Evolutionary conservation across 2,797 vertebrate genomes (phyloP), one percentile per base, ranked within the genome.

Genomic region (Martes flavigula): DNA sequence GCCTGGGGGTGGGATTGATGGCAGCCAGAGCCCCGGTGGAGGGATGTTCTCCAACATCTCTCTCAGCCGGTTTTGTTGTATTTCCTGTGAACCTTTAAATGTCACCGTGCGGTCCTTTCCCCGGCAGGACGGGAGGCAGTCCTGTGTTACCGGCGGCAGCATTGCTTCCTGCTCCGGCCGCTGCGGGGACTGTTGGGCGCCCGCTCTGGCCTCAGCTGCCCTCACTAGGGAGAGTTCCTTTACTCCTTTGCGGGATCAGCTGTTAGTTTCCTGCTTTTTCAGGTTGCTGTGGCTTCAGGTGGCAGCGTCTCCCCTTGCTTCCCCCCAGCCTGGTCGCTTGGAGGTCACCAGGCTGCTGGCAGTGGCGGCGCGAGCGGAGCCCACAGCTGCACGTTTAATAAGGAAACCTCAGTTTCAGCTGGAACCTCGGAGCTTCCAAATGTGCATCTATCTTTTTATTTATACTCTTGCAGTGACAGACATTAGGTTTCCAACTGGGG

Each of bases 401-500:
- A 84, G 64, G 93, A 95, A 48, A 48, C 18, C 17, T 21, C 62
- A n/a, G 54, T 87, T 38, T 60, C 14, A 20, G 30, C 27, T 70
- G 14, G 14, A 20, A 62, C 7, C 64, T 79, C n/a, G 15, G 35
- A 84, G 40, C 87, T 66, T 46, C 25, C 51, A 35, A 95, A 17
- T 40, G 68, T 77, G 43, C 10, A 77, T 72, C 48, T 15, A 2
- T 2, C 27, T 60, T 30, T 58, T 79, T 58, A 72, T 68, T 88
- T 70, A 35, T 38, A 43, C 30, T 73, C 15, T 40, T 51, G 11
- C n/a, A 38, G 27, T 32, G 70, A 46, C 17, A 81, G 73, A n/a
- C 90, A 30, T 90, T 93, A 81, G 43, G 21, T 77, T 88, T 88
- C 27, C 25, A 73, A 30, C 11, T 72, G 81, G n/a, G 10, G 70